Evolutionary conservation across 2,797 vertebrate species (phyloP), one percentile per base, ranked within the genome.

Genomic region (Danio jaintianensis): DNA sequence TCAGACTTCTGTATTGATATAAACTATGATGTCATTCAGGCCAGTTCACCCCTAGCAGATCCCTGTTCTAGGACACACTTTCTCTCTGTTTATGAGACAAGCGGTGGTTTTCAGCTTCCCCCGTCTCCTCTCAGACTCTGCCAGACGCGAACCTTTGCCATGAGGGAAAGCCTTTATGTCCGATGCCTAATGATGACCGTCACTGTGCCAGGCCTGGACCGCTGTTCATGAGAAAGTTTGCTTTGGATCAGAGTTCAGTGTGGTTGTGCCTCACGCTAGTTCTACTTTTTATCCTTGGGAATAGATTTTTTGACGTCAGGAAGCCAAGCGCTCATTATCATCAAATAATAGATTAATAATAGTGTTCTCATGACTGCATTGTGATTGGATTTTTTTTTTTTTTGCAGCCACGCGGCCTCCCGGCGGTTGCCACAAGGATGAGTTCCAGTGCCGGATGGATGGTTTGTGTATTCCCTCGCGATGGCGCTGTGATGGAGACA

Each of bases 381-480:
- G 18, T 55, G 63, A 69, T 82, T 82, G 42, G 7, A 20, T 56
- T 86, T 11, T 69, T 80, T 70, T 42, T 74, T 38, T 40, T 36
- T 69, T 43, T 64, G 7, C 89, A 99, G 97, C 97, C 68, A 98
- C 98, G 0, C 96, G 97, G 36, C 98, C 98, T 0, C 97, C 98
- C 0, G 98, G 98, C 0, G 97, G 98, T 50, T 99, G 98, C 91
- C 97, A 99, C 82, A 92, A 89, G 0, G 97, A 99, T 0, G 98
- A 99, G 89, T 99, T 99, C 90, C 97, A 99, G 93, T 99, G 98
- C 88, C 93, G 95, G 1, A 93, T 98, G 91, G 98, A 99, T 0
- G 94, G 96, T 1, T 91, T 98, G 36, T 99, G 98, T 89, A 98
- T 99, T 87, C 98, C 97, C 81, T 95, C 93, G 94, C 95, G 98